Base-by-base conservation (phyloP, 2,888 invertebrate genomes). In the Habroteleia sp. region DNA sequence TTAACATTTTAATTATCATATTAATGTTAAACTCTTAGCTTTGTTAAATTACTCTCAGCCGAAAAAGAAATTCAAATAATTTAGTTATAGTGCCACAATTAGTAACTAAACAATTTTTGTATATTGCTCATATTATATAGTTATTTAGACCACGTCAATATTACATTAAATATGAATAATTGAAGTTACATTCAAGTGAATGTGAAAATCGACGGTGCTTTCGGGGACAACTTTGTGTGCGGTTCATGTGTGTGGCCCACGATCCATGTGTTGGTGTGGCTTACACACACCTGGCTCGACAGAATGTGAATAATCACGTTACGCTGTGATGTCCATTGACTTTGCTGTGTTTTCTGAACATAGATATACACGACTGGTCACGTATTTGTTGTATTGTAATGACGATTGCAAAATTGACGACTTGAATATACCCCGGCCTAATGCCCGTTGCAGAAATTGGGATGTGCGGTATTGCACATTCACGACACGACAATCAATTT, bases 261-360 rank as follows among this genome's bases (percentile, higher is more conserved):
- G 39, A 20, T 10, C 11, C 14, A 8, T 35, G 39, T 39, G 60
- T 48, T 39, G 17, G 48, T 35, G 16, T 6, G 14, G n/a, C 29
- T 27, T 44, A 33, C 7, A 46, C 27, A 46, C 44, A 46, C 37
- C 29, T 25, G 44, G 60, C 44, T 16, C 17, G 17, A 2, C 13
- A 27, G 56, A 56, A 56, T 60, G 46, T 27, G 60, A 60, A 60
- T 60, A 60, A 60, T 37, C 60, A 37, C 46, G 46, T 60, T 62
- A 62, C 41, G 4, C 31, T 6, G 29, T n/a, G n/a, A 48, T 48
- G 62, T 39, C 13, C 41, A 48, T 39, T 48, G 46, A 60, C 60
- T 39, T 31, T 48, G 8, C 10, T 13, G 50, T 41, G 50, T 63
- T 50, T 50, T 63, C 50, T 50, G 50, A 41, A 14, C 48, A 48